These are phyloP conservation scores for Triops longicaudatus DNA, from an alignment of 1,140 invertebrate species.

Conservation along the genomic window DNA sequence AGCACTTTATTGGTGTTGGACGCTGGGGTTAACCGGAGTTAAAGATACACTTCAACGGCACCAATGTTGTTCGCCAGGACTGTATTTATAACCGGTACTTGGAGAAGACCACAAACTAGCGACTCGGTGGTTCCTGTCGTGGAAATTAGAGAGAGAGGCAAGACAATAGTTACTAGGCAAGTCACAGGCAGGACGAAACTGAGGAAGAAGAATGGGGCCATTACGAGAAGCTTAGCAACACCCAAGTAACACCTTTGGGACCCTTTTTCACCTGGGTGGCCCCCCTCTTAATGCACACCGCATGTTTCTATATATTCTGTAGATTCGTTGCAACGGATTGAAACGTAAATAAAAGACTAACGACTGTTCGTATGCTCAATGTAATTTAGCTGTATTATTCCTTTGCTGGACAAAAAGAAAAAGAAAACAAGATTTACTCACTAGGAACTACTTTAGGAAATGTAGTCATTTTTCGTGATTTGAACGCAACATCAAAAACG, in stretches of 20 bases:
- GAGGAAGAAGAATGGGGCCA: conserved; percentile 14
- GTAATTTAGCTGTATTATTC: conserved; percentile 13
- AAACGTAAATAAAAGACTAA: background rate
- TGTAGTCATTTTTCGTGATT: background rate
- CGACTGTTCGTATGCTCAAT: background rate
- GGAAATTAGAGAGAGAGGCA: background rate
- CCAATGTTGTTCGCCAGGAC: background rate
- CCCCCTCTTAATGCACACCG: background rate
- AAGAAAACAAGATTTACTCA: background rate
- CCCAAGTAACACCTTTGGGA: conserved; percentile 2
- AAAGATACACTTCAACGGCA: background rate
- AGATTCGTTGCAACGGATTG: background rate
- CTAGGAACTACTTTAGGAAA: background rate
- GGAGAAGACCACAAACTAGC: background rate
- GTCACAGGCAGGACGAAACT: background rate
- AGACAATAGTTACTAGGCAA: conserved; percentile 12
- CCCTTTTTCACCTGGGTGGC: conserved; percentile 2
- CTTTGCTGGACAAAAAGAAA: background rate
- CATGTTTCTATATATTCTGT: background rate
- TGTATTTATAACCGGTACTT: conserved; percentile 4
- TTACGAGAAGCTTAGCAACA: background rate
- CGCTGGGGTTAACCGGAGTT: background rate
- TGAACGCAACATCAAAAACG: background rate
- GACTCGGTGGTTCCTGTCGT: background rate
- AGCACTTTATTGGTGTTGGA: conserved; percentile 1